phyloP scores from a whole-genome alignment of 2,113 vertebrate species.

The Phainopepla nitens region DNA sequence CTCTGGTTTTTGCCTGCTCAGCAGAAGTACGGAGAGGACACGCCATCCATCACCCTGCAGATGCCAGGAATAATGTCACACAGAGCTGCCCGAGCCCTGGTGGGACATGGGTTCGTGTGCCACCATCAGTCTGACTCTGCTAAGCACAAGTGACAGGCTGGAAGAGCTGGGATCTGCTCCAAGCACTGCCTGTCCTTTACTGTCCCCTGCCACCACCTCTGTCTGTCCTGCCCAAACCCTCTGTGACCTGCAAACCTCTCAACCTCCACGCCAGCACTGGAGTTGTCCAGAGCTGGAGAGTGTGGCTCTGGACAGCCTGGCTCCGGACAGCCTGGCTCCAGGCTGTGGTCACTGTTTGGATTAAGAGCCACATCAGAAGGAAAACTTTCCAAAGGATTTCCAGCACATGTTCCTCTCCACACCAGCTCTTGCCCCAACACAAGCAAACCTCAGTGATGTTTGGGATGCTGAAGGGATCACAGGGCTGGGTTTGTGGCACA shows the following conservation, averaged over 20 bases:
- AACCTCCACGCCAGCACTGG: neutral
- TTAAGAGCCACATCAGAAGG: neutral
- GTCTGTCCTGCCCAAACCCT: neutral
- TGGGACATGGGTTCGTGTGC: neutral
- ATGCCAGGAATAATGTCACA: neutral
- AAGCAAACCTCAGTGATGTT: neutral
- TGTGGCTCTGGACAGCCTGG: neutral
- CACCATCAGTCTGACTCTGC: neutral
- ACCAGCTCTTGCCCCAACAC: neutral
- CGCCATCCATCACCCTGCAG: neutral
- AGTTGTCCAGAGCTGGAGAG: neutral
- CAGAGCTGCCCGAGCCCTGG: neutral
- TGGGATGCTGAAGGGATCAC: neutral
- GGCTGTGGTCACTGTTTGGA: neutral
- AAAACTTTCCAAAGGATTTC: neutral
- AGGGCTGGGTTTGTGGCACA: neutral
- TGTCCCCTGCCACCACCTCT: neutral
- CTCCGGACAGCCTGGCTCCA: neutral
- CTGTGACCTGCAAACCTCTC: neutral
- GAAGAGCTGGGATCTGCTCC: neutral
- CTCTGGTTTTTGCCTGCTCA: neutral
- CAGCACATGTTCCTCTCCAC: neutral
- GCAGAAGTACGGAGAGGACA: neutral
- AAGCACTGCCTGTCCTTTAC: neutral
- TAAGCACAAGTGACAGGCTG: neutral